These are phyloP conservation scores for Cheilosia impressa DNA, from an alignment of 2,888 invertebrate genomes.

Conservation along the genomic window DNA sequence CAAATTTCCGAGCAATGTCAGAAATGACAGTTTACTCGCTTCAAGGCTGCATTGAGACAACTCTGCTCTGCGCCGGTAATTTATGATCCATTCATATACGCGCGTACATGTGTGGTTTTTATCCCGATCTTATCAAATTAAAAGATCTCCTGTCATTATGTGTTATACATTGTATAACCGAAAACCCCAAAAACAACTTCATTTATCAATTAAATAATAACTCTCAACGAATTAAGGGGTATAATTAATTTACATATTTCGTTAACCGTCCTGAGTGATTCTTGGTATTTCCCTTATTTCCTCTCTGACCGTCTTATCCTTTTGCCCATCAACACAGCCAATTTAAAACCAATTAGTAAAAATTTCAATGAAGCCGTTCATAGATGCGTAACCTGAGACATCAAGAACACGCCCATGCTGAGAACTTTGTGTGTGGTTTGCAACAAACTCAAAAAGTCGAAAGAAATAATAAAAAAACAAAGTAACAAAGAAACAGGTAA, in stretches of 20 bases:
- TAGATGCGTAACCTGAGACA: constrained; percentile 74
- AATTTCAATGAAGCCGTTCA: constrained; percentile 75
- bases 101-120: background rate
- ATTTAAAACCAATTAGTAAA: constrained; percentile 75
- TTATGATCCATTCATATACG: constrained; percentile 6
- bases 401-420: constrained; percentile 72
- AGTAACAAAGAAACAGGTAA: constrained; percentile 67
- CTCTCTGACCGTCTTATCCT: constrained; percentile 71
- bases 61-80: background rate
- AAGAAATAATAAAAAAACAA: background rate
- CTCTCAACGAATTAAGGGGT: constrained; percentile 68
- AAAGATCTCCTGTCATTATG: constrained; percentile 36
- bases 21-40: background rate
- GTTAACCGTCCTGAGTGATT: constrained; percentile 68
- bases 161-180: constrained; percentile 29
- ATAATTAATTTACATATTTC: constrained; percentile 75
- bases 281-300: constrained; percentile 67
- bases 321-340: constrained; percentile 73
- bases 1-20: background rate
- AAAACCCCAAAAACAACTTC: constrained; percentile 60
- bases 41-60: constrained; percentile 7
- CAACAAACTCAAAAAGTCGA: constrained; percentile 31
- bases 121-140: constrained; percentile 25
- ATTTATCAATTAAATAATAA: constrained; percentile 74
- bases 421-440: constrained; percentile 73